Conservation (phyloP, 2,113 vertebrate species). For the Phycodurus eques region DNA sequence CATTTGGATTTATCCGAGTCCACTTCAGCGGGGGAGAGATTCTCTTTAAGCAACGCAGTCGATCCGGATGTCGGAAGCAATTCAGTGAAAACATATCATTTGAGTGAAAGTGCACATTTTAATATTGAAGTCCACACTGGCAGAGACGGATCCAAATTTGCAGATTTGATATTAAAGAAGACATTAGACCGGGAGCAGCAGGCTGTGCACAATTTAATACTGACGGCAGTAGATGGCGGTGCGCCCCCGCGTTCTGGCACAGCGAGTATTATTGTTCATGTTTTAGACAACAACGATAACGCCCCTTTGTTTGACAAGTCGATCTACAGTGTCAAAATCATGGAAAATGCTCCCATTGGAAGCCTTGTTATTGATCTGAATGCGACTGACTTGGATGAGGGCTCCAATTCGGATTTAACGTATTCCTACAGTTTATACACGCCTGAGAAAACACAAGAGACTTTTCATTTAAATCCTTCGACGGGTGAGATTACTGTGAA, state of each 20-base stretch:
- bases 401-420: conserved; percentile 44
- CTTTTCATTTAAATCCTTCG: conserved; percentile 64
- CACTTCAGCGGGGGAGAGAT: conserved; percentile 42
- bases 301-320: conserved; percentile 44
- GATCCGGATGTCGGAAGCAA: conserved; percentile 61
- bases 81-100: conserved; percentile 36
- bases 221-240: conserved; percentile 58
- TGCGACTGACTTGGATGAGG: conserved; percentile 56
- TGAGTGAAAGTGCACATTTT: conserved; percentile 44
- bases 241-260: conserved; percentile 49
- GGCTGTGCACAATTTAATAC: conserved; percentile 44
- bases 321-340: conserved; percentile 33
- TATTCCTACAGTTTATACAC: conserved; percentile 55
- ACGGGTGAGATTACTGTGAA: conserved; percentile 73
- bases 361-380: conserved; percentile 45
- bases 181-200: conserved; percentile 50
- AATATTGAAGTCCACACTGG: conserved; percentile 47
- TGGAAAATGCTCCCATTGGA: conserved; percentile 50
- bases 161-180: conserved; percentile 39
- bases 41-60: conserved; percentile 66
- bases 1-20: conserved; percentile 65
- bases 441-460: conserved; percentile 42
- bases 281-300: conserved; percentile 61
- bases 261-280: conserved; percentile 40
- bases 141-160: conserved; percentile 46